Conservation (phyloP, 92 coral and sea anemone genomes). For the Scolanthus callimorphus region DNA sequence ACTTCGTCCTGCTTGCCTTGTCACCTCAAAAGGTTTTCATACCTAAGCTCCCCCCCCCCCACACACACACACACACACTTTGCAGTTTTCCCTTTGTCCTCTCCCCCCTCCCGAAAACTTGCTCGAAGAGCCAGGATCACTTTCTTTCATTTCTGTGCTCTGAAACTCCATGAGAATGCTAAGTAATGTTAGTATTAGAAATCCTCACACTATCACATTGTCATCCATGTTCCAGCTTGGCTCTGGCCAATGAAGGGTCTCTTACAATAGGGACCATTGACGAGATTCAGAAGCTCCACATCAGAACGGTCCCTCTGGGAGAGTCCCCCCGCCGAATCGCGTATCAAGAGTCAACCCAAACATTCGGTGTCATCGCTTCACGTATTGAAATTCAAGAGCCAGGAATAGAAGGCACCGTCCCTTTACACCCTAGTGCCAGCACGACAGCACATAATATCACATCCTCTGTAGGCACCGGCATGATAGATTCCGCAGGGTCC, state of each 20-base stretch:
- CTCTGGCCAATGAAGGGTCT: constrained; percentile 88
- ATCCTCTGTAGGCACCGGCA: constrained; percentile 40
- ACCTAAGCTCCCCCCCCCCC: too few species aligned
- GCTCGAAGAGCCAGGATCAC: too few species aligned
- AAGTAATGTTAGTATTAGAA: too few species aligned
- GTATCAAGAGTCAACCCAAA: constrained; percentile 90
- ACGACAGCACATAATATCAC: constrained; percentile 85
- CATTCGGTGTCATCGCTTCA: constrained; percentile 84
- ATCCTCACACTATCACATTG: background rate
- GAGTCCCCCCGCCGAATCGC: constrained; percentile 97
- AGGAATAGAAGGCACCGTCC: constrained; percentile 50
- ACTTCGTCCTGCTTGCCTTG: too few species aligned
- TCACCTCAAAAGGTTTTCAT: too few species aligned
- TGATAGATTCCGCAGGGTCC: constrained; percentile 45
- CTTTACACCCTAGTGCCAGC: constrained; percentile 95
- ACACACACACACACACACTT: too few species aligned
- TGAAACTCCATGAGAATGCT: too few species aligned
- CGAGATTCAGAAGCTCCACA: constrained; percentile 96
- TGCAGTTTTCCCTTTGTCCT: too few species aligned
- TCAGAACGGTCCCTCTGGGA: constrained; percentile 87
- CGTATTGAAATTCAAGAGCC: constrained; percentile 85
- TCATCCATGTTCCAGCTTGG: constrained; percentile 52
- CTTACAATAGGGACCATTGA: constrained; percentile 96
- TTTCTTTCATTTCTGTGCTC: too few species aligned
- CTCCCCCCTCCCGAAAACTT: background rate